Evolutionary conservation across 2,888 invertebrate species (phyloP), one percentile per base, ranked within the genome.

Genomic region (Ophonus ardosiacus): DNA sequence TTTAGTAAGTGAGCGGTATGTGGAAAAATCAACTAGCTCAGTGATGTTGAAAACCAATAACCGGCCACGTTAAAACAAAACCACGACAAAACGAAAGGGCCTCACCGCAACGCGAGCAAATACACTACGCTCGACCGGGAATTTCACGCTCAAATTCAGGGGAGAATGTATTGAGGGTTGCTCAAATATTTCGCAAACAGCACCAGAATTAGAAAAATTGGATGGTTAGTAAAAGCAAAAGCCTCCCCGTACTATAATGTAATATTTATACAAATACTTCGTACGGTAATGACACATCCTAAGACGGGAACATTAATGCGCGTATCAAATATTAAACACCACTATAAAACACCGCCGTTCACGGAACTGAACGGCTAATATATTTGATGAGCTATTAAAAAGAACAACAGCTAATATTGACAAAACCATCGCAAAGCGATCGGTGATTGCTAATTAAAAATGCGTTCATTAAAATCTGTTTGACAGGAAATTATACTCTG

Each of bases 31-130:
- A 86, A 88, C 84, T 88, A 88, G 87, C 88, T 88, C 88, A 88
- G 56, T 51, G 61, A 80, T 38, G 80, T 80, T 65, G 81, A 89
- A 88, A 89, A 88, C 88, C 88, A 89, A 88, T 88, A 89, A 88
- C 88, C 88, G 88, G 86, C 87, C 87, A 87, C 88, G 89, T 88
- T 88, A 88, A 89, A 88, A 88, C 87, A 89, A 88, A 88, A 88
- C 88, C 88, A 87, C 86, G 86, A 86, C 86, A 87, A 86, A 87
- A 87, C 71, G 82, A 87, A 86, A 87, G 86, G 87, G 86, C 85
- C 61, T 81, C 31, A n/a, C 40, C 40, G 38, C 38, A 40, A 63
- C 63, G 40, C 15, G 38, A 61, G 80, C 38, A 59, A 63, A 59
- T 31, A 80, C 63, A 76, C 24, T 18, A 15, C 21, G 81, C 65